Conservation (phyloP, 2,113 vertebrate species). For the Syrrhaptes paradoxus region DNA sequence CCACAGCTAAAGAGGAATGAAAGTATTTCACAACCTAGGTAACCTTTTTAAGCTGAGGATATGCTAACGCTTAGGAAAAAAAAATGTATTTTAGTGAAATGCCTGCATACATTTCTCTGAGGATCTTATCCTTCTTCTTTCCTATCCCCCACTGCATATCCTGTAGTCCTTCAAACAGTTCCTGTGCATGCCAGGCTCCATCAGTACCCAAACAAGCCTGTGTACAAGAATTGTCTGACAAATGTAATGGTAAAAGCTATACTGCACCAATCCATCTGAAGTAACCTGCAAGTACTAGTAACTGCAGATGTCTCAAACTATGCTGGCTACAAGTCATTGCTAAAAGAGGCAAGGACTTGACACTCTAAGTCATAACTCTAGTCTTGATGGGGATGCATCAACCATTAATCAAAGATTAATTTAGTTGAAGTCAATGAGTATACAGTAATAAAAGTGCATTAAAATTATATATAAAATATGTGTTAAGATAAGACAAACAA, state of each 20-base stretch:
- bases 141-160: not conserved
- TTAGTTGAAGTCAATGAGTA: not conserved
- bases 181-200: not conserved
- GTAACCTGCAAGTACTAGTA: not conserved
- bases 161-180: not conserved
- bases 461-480: not conserved
- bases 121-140: not conserved
- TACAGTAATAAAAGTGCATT: not conserved
- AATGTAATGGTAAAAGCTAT: not conserved
- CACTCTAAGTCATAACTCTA: not conserved
- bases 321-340: not conserved
- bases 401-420: not conserved
- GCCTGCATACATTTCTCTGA: not conserved
- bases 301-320: not conserved
- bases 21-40: not conserved
- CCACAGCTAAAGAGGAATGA: not conserved
- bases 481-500: not conserved
- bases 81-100: not conserved
- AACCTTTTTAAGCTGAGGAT: not conserved
- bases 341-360: not conserved
- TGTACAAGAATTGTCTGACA: not conserved
- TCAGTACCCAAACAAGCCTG: not conserved
- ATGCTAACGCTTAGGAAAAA: not conserved
- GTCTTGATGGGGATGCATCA: not conserved
- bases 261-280: not conserved